Evolutionary conservation across 2,113 vertebrate genomes (phyloP), one percentile per base, ranked within the genome.

Genomic region (Triplophysa siluroides): DNA sequence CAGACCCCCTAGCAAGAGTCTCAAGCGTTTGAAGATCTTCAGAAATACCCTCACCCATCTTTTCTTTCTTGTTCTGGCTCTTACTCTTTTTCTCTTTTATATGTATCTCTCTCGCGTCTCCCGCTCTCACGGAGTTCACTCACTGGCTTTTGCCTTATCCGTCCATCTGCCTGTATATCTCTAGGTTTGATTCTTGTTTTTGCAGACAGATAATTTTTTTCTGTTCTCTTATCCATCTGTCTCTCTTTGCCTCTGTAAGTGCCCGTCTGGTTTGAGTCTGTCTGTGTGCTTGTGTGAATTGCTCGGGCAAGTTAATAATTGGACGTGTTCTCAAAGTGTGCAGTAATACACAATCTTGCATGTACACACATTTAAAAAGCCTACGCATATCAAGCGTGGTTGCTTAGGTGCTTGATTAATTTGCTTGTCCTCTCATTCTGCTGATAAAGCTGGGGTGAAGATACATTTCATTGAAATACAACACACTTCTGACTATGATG

Each of bases 381-480:
- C 60, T 76, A 52, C 24, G 10, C 74, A 52, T 33, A 9, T 64
- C 8, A 64, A 76, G 60, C 52, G 23, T 62, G 62, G 14, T 72
- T 72, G 69, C 66, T 45, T 76, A 26, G 61, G 23, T 52, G 24
- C 62, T 76, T 38, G 61, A 65, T 76, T 76, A 21, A 38, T 63
- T 63, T 76, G 60, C 41, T 60, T 23, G 29, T 73, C 54, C 41
- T 76, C 38, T 74, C 33, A 2, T 45, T 41, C 54, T 74, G n/a
- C 56, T 4, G 33, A 74, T 74, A 43, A 74, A 33, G 29, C 29
- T 33, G 29, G 29, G 29, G 0, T 29, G 26, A 29, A 29, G 26
- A 29, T 33, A 6, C 29, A 33, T 33, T 33, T 33, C 29, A 33
- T 33, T 33, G 29, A 33, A 33, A 33, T 33, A 33, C 26, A 33